Percentiles rank a stretch among this genome's conserved stretches.
phyloP scores from a whole-genome alignment of 2,888 invertebrate genomes.

The Chaetogeoica ovagalla region DNA sequence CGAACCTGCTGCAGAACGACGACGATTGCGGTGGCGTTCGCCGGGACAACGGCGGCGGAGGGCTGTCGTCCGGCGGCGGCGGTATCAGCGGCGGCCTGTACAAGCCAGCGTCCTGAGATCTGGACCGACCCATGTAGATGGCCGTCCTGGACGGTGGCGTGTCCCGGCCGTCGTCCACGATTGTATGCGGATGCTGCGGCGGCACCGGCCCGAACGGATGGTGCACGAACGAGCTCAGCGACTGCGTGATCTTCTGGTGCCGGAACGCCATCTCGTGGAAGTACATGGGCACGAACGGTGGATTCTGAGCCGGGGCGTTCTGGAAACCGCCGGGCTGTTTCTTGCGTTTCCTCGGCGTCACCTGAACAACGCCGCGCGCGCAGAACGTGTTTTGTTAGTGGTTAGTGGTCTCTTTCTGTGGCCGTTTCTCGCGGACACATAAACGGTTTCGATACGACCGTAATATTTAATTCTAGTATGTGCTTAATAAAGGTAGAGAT shows the following conservation, averaged over 20 bases:
- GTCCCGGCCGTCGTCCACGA: slow-evolving; percentile 68
- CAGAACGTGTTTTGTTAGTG: too few relatives aligned
- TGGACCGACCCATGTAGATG: slow-evolving; percentile 53
- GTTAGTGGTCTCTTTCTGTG: too few relatives aligned
- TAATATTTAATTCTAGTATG: too few relatives aligned
- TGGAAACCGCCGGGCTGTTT: slow-evolving; percentile 79
- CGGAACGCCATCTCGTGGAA: slow-evolving; percentile 67
- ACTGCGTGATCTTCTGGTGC: slow-evolving; percentile 50
- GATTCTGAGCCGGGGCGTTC: slow-evolving; percentile 84
- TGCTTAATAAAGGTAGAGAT: too few relatives aligned
- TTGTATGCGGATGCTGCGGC: slow-evolving; percentile 71
- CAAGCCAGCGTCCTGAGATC: slow-evolving; percentile 48
- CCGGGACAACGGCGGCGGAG: not conserved
- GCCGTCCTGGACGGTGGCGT: slow-evolving; percentile 59
- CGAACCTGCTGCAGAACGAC: slow-evolving; percentile 32
- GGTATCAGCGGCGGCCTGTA: slow-evolving; percentile 61
- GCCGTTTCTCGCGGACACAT: too few relatives aligned
- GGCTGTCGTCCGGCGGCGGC: slow-evolving; percentile 59
- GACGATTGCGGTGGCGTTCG: not conserved
- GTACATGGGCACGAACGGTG: slow-evolving; percentile 77
- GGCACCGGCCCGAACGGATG: slow-evolving; percentile 71
- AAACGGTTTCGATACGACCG: too few relatives aligned
- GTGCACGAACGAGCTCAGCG: slow-evolving; percentile 32
- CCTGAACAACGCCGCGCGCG: slow-evolving; percentile 59
- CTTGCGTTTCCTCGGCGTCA: slow-evolving; percentile 79